Evolutionary conservation across 2,888 invertebrate species (phyloP).

Genomic region (Parnassius mnemosyne): DNA sequence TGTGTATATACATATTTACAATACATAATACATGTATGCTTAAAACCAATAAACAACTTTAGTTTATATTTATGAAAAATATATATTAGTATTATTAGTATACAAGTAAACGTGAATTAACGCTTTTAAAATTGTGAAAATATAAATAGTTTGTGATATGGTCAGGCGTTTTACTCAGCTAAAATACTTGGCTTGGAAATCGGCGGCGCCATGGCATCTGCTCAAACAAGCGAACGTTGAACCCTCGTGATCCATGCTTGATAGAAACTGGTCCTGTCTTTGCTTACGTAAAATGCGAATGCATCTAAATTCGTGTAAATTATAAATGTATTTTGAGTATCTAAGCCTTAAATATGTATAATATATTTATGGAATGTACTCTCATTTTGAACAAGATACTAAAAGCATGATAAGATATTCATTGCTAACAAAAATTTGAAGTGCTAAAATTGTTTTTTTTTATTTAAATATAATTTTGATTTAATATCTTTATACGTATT

Average conservation of each 20-base stretch:
- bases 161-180: constrained; percentile 32
- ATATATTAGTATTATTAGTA: constrained; percentile 1
- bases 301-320: constrained; percentile 28
- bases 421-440: too few species aligned
- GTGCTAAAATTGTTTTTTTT: too few species aligned
- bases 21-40: too few species aligned
- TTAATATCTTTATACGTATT: too few species aligned
- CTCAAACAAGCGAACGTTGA: constrained; percentile 65
- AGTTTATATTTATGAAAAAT: not conserved
- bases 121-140: constrained; percentile 15
- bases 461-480: too few species aligned
- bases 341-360: too few species aligned
- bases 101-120: constrained; percentile 1
- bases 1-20: too few species aligned
- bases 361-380: too few species aligned
- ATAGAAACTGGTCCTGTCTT: constrained; percentile 54
- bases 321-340: constrained; percentile 23
- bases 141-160: constrained; percentile 37
- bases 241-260: constrained; percentile 58
- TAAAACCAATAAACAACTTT: too few species aligned
- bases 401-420: too few species aligned
- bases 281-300: constrained; percentile 29
- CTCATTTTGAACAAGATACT: too few species aligned
- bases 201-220: constrained; percentile 46
- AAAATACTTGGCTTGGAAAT: constrained; percentile 32